Percentiles rank a stretch among this genome's conserved stretches.
phyloP scores from a whole-genome alignment of 2,888 invertebrate species.

The Caenorhabditis japonica region DNA sequence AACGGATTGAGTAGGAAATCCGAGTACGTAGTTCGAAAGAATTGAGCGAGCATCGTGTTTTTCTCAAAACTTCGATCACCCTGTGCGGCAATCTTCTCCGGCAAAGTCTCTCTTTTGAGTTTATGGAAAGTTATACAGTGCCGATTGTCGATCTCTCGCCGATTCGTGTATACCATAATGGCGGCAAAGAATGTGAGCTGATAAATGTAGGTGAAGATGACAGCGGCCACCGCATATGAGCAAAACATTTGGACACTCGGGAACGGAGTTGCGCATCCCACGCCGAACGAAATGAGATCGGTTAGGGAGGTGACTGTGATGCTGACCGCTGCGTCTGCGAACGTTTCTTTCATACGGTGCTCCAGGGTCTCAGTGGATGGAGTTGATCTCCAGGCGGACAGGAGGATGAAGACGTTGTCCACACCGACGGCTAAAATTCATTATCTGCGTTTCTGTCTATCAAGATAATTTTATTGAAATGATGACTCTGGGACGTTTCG shows the following conservation, averaged over 20 bases:
- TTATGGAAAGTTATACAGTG: slow-evolving; percentile 73
- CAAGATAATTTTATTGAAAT: too few relatives aligned
- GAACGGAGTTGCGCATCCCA: slow-evolving; percentile 92
- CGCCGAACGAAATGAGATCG: slow-evolving; percentile 90
- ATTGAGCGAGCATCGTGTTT: slow-evolving; percentile 80
- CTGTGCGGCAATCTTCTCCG: slow-evolving; percentile 34
- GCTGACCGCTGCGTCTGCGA: slow-evolving; percentile 93
- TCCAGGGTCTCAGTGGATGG: slow-evolving; percentile 83
- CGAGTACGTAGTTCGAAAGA: slow-evolving; percentile 74
- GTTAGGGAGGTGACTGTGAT: slow-evolving; percentile 94
- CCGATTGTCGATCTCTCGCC: slow-evolving; percentile 65
- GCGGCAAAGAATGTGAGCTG: slow-evolving; percentile 93
- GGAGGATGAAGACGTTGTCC: slow-evolving; percentile 94
- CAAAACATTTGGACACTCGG: slow-evolving; percentile 92
- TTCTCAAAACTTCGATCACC: slow-evolving; percentile 76
- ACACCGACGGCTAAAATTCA: slow-evolving; percentile 88
- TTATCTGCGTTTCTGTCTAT: not conserved
- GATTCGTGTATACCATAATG: slow-evolving; percentile 72
- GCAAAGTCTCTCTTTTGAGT: slow-evolving; percentile 48
- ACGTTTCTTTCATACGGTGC: slow-evolving; percentile 88
- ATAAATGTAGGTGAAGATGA: slow-evolving; percentile 90
- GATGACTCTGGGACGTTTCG: too few relatives aligned
- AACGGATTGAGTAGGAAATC: slow-evolving; percentile 72
- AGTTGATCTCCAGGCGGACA: slow-evolving; percentile 93
- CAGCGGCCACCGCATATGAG: slow-evolving; percentile 92